A percentile compares a stretch with the other conserved stretches of the same genome.
Conservation (phyloP, 2,113 vertebrate genomes). For the Cephalopholis sonnerati region DNA sequence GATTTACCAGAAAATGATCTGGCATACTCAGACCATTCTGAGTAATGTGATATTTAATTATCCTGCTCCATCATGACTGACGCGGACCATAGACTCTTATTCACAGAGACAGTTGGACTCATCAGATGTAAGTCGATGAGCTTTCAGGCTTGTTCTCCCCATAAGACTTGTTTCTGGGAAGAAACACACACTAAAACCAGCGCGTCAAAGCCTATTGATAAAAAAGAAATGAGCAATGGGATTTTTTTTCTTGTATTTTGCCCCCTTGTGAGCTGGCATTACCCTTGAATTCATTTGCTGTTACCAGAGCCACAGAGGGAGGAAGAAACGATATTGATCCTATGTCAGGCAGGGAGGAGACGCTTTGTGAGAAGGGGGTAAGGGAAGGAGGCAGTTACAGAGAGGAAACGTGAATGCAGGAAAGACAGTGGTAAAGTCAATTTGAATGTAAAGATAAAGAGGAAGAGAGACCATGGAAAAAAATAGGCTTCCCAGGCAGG, state of each 20-base stretch:
- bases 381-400: neutral
- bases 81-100: neutral
- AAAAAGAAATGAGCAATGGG: conserved; percentile 10
- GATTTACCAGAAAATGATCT: conserved; percentile 21
- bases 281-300: conserved; percentile 31
- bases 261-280: conserved; percentile 30
- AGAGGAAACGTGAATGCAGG: neutral
- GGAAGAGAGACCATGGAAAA: neutral
- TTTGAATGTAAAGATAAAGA: conserved; percentile 42
- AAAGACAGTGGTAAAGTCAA: neutral
- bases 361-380: neutral
- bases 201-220: conserved; percentile 11
- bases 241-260: conserved; percentile 2
- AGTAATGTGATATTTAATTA: conserved; percentile 16
- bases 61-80: neutral
- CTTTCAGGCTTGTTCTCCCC: conserved; percentile 13
- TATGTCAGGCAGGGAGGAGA: conserved; percentile 18
- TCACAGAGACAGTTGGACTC: conserved; percentile 8
- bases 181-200: conserved; percentile 24
- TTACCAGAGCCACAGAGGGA: conserved; percentile 22
- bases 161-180: conserved; percentile 16
- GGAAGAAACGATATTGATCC: conserved; percentile 20
- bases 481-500: conserved; percentile 19
- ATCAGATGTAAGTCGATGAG: conserved; percentile 14
- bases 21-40: neutral